Percentiles rank a stretch among this genome's conserved stretches.
phyloP scores from a whole-genome alignment of 2,797 vertebrate species.

The Molossus molossus region DNA sequence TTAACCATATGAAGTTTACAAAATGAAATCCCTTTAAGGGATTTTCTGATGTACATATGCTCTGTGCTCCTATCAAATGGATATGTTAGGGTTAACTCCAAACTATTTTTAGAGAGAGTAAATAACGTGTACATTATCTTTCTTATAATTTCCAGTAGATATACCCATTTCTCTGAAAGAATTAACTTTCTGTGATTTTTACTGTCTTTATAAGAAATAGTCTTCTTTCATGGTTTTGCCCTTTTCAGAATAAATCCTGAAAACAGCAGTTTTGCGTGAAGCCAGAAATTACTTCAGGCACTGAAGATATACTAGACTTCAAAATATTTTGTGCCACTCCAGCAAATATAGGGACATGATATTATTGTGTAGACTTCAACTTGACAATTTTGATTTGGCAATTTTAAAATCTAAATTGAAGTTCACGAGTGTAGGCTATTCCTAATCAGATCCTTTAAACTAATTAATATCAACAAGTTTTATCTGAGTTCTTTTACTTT shows the following conservation, averaged over 20 bases:
- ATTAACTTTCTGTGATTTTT: background rate
- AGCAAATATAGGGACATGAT: background rate
- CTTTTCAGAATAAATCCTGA: background rate
- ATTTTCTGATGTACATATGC: background rate
- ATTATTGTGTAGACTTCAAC: background rate
- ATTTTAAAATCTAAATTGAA: background rate
- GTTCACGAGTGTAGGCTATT: background rate
- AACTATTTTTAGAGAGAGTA: background rate
- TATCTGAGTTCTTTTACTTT: conserved; percentile 27
- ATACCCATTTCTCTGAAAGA: background rate
- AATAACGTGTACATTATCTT: background rate
- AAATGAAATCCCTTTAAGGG: background rate
- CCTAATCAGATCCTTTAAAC: background rate
- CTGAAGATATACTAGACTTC: background rate
- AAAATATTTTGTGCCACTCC: background rate
- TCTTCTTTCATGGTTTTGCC: background rate
- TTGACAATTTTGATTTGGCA: background rate
- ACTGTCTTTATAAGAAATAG: background rate
- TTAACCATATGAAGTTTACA: background rate
- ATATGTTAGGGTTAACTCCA: background rate
- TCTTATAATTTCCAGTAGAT: background rate
- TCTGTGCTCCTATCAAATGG: background rate
- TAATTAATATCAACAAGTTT: background rate
- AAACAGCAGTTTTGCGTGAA: background rate
- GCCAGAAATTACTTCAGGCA: conserved; percentile 16